phyloP scores from a whole-genome alignment of 2,113 vertebrate genomes.

The Urocynchramus pylzowi region DNA sequence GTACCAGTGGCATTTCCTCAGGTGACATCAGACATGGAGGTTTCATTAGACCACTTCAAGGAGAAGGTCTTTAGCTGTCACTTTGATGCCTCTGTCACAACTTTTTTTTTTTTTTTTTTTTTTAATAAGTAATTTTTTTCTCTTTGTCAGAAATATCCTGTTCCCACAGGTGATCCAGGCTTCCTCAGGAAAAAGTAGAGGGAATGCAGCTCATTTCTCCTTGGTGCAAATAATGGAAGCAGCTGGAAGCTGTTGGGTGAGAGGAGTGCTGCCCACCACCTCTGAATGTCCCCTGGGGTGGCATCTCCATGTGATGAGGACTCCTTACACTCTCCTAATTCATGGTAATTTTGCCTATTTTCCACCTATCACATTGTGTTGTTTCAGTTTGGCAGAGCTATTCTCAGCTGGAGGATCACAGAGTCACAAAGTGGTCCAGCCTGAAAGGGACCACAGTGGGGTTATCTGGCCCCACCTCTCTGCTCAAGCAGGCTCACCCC shows the following conservation, averaged over 20 bases:
- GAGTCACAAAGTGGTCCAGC: background rate
- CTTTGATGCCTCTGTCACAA: background rate
- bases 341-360: background rate
- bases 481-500: background rate
- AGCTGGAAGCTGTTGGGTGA: background rate
- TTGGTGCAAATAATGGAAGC: background rate
- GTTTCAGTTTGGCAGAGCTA: background rate
- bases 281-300: background rate
- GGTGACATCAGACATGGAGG: background rate
- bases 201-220: background rate
- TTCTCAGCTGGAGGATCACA: background rate
- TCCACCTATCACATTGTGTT: accelerated
- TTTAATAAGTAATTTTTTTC: background rate
- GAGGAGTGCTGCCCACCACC: background rate
- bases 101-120: background rate
- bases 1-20: background rate
- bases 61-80: background rate
- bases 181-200: background rate
- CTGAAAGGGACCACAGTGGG: background rate
- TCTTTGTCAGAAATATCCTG: background rate
- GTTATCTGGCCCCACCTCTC: background rate
- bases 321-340: background rate
- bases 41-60: background rate
- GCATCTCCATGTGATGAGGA: background rate
- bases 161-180: background rate